These are phyloP conservation scores for Lepidochitona cinerea DNA, from an alignment of 2,888 invertebrate genomes.

Conservation along the genomic window DNA sequence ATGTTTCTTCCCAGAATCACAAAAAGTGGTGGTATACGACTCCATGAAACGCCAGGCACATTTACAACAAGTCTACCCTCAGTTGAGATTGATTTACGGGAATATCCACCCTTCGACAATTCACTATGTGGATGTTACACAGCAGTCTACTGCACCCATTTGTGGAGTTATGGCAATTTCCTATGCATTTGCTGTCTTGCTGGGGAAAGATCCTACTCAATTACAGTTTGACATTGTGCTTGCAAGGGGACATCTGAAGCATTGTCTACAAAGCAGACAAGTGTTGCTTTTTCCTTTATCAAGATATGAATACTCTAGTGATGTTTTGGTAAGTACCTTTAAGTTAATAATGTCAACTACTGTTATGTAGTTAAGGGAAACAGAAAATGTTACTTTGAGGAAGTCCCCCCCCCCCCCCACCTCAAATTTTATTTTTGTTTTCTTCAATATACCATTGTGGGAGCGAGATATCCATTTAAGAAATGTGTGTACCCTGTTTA, in stretches of 20 bases:
- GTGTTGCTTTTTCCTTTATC: not conserved
- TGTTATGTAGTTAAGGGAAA: no score
- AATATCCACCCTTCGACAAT: not conserved
- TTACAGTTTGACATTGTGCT: not conserved
- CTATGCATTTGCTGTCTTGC: not conserved
- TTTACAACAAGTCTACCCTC: not conserved
- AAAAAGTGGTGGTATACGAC: not conserved
- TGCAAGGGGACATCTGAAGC: not conserved
- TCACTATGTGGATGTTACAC: not conserved
- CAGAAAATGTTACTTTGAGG: no score
- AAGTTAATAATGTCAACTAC: no score
- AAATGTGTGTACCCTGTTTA: not conserved
- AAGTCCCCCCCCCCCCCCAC: no score
- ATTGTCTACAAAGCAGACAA: not conserved
- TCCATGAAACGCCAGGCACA: not conserved
- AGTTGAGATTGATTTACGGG: not conserved
- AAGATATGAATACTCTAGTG: not conserved
- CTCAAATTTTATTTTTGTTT: no score
- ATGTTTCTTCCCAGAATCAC: not conserved
- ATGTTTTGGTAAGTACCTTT: not conserved
- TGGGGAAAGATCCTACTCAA: not conserved
- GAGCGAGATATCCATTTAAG: not conserved
- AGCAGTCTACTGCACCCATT: not conserved
- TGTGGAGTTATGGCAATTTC: not conserved
- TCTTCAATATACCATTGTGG: not conserved